phyloP scores from a whole-genome alignment of 2,797 vertebrate species.

The Basileuterus tristriatus region DNA sequence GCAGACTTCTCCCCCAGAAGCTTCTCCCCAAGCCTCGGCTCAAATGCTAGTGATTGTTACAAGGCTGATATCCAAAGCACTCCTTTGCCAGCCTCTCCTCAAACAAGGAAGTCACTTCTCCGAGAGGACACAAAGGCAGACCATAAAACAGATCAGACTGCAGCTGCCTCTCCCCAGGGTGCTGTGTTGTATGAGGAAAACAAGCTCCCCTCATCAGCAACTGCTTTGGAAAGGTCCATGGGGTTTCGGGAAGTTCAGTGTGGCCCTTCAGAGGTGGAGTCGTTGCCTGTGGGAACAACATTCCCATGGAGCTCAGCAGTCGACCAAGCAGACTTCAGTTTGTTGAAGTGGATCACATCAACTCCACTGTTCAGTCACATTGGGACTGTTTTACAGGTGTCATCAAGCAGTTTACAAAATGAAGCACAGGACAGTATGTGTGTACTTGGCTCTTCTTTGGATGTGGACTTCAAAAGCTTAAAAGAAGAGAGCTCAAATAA shows the following conservation, averaged over 20 bases:
- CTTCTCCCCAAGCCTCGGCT: background rate
- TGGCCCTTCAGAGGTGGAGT: slow-evolving; percentile 9
- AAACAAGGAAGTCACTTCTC: background rate
- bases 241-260: slow-evolving; percentile 60
- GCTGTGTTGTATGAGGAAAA: slow-evolving; percentile 33
- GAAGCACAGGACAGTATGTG: slow-evolving; percentile 53
- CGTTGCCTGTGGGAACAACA: background rate
- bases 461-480: slow-evolving; percentile 57
- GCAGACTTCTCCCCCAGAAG: too few relatives aligned
- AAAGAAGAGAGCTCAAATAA: slow-evolving; percentile 53
- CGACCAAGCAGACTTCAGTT: slow-evolving; percentile 63
- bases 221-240: slow-evolving; percentile 56
- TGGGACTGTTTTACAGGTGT: slow-evolving; percentile 75
- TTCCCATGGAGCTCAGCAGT: slow-evolving; percentile 49
- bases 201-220: background rate
- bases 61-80: slow-evolving; percentile 16
- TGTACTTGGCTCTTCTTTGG: slow-evolving; percentile 62
- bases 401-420: slow-evolving; percentile 66
- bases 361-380: slow-evolving; percentile 76
- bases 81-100: background rate
- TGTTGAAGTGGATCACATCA: slow-evolving; percentile 80
- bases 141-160: background rate
- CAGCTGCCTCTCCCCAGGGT: background rate
- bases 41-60: background rate
- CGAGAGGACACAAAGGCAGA: slow-evolving; percentile 21